Conservation (phyloP, 1,140 invertebrate genomes). For the Drosophila lacertosa region DNA sequence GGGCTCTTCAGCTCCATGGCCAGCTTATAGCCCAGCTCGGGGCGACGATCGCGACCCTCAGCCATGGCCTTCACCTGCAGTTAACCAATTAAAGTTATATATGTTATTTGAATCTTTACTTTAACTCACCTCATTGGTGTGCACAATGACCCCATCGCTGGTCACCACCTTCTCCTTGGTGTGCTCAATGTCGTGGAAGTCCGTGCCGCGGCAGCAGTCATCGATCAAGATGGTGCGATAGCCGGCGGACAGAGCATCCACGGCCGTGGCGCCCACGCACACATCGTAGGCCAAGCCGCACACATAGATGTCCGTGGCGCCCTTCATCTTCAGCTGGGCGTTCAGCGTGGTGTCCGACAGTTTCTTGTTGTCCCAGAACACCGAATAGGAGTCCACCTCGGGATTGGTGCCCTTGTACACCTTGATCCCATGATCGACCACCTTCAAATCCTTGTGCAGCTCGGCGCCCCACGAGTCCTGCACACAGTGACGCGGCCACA, state of each 20-base stretch:
- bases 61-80: conserved; percentile 92
- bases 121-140: conserved; percentile 86
- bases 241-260: conserved; percentile 93
- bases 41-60: conserved; percentile 92
- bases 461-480: conserved; percentile 97
- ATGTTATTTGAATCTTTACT: no score
- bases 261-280: conserved; percentile 96
- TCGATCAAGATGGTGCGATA: conserved; percentile 96
- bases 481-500: conserved; percentile 98
- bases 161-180: conserved; percentile 90
- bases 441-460: conserved; percentile 95
- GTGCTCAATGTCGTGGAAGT: conserved; percentile 92
- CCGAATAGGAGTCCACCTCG: conserved; percentile 98
- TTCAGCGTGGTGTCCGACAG: conserved; percentile 94
- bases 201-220: conserved; percentile 95
- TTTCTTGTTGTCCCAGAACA: conserved; percentile 98
- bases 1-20: conserved; percentile 91
- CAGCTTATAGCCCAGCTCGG: conserved; percentile 93
- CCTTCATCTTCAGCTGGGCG: conserved; percentile 90
- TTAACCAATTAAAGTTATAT: background rate
- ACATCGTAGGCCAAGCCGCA: conserved; percentile 98
- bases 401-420: conserved; percentile 97
- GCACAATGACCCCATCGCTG: conserved; percentile 91
- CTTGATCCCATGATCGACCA: conserved; percentile 90
- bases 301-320: conserved; percentile 96